phyloP scores from a whole-genome alignment of 2,888 invertebrate species.

The Heliconius ethilla region DNA sequence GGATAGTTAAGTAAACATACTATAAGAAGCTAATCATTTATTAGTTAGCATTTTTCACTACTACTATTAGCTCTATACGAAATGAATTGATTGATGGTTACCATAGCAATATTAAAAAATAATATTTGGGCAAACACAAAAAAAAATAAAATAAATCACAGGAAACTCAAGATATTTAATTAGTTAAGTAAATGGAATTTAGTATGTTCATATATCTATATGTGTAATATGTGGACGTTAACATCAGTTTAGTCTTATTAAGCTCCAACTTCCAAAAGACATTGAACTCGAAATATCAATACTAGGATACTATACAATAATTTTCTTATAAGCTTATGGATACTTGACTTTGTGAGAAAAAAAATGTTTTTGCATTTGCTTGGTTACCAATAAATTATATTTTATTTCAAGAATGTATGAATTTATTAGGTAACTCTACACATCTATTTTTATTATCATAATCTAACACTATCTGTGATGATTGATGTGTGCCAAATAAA shows the following conservation, averaged over 20 bases:
- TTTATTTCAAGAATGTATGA: neutral
- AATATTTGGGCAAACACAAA: neutral
- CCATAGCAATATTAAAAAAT: neutral
- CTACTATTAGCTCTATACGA: neutral
- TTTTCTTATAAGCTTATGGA: neutral
- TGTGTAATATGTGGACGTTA: neutral
- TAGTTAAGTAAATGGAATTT: neutral
- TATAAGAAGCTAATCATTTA: no score
- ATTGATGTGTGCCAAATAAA: conserved; percentile 56
- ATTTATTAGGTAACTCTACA: neutral
- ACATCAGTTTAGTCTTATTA: neutral
- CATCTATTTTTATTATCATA: neutral
- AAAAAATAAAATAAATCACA: neutral
- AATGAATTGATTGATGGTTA: neutral
- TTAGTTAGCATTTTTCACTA: neutral
- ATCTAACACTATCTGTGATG: conserved; percentile 25
- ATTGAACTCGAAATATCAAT: neutral
- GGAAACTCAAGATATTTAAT: neutral
- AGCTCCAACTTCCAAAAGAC: neutral
- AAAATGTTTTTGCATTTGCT: neutral
- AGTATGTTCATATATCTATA: neutral
- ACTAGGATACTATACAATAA: neutral
- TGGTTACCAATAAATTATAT: neutral
- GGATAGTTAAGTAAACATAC: neutral
- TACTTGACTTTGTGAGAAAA: neutral